Evolutionary conservation across 2,113 vertebrate genomes (phyloP).

Genomic region (Rutilus rutilus): DNA sequence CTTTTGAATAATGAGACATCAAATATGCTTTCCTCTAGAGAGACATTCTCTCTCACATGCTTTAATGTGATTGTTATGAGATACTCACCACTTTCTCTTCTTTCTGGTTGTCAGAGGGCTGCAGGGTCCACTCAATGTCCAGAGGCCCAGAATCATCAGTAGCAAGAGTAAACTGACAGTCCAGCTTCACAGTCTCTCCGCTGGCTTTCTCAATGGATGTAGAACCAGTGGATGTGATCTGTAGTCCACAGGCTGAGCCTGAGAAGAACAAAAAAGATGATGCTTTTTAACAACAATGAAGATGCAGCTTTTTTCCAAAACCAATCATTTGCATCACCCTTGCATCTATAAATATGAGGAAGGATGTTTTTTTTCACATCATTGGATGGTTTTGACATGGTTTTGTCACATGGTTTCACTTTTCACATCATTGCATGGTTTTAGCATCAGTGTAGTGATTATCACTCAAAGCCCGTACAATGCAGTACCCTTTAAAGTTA

Average conservation of each 20-base stretch:
- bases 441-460: background rate
- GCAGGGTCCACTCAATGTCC: slow-evolving; percentile 80
- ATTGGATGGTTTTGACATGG: background rate
- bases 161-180: slow-evolving; percentile 72
- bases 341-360: background rate
- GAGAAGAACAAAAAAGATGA: slow-evolving; percentile 15
- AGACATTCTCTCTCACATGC: background rate
- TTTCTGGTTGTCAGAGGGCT: slow-evolving; percentile 77
- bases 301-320: background rate
- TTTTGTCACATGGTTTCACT: too few relatives aligned
- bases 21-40: slow-evolving; percentile 11
- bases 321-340: background rate
- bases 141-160: slow-evolving; percentile 73
- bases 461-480: background rate
- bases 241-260: slow-evolving; percentile 69
- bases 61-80: too few relatives aligned
- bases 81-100: slow-evolving; percentile 77
- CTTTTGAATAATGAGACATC: slow-evolving; percentile 34
- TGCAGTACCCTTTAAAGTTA: background rate
- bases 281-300: background rate
- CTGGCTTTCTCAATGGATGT: slow-evolving; percentile 74
- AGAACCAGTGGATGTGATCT: slow-evolving; percentile 65
- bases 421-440: background rate
- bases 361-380: background rate
- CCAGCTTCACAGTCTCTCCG: slow-evolving; percentile 74